A percentile compares a stretch with the other conserved stretches of the same genome.
phyloP scores from a whole-genome alignment of 2,113 vertebrate species.

The Marcusenius ussheri region DNA sequence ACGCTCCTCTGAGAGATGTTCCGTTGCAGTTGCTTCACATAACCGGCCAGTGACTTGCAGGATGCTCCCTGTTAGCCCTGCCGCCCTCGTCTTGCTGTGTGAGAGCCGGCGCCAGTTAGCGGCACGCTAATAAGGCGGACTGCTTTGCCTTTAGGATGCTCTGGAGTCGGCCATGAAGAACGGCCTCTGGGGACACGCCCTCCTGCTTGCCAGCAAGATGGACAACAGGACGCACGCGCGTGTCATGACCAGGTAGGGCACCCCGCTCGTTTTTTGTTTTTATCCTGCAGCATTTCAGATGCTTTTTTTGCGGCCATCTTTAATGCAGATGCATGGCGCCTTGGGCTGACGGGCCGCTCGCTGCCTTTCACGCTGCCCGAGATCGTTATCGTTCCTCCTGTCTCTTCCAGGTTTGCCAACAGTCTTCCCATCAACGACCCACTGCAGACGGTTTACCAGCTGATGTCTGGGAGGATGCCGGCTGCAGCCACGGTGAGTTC shows the following conservation, averaged over 20 bases:
- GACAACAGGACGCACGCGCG: slow-evolving; percentile 88
- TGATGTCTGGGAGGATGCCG: slow-evolving; percentile 97
- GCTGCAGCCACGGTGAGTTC: slow-evolving; percentile 82
- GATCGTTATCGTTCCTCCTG: neutral
- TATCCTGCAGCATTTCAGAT: neutral
- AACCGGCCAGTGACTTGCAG: neutral
- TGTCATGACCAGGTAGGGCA: slow-evolving; percentile 87
- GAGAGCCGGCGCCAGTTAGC: neutral
- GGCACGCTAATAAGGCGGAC: neutral
- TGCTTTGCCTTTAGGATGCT: slow-evolving; percentile 68
- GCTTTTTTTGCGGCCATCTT: neutral
- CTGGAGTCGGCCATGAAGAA: slow-evolving; percentile 94
- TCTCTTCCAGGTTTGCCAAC: slow-evolving; percentile 81
- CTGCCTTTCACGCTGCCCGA: neutral
- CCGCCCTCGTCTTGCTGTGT: neutral
- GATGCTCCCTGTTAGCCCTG: neutral
- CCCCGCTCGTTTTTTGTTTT: neutral
- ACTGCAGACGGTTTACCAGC: slow-evolving; percentile 94
- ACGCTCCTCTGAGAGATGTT: neutral
- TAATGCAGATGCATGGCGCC: neutral
- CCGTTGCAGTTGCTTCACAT: neutral
- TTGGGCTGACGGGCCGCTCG: neutral
- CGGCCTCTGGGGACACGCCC: slow-evolving; percentile 89
- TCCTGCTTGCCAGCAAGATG: slow-evolving; percentile 95
- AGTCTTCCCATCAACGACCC: slow-evolving; percentile 97